Conservation (phyloP, 2,888 invertebrate genomes). For the Tubulanus polymorphus region DNA sequence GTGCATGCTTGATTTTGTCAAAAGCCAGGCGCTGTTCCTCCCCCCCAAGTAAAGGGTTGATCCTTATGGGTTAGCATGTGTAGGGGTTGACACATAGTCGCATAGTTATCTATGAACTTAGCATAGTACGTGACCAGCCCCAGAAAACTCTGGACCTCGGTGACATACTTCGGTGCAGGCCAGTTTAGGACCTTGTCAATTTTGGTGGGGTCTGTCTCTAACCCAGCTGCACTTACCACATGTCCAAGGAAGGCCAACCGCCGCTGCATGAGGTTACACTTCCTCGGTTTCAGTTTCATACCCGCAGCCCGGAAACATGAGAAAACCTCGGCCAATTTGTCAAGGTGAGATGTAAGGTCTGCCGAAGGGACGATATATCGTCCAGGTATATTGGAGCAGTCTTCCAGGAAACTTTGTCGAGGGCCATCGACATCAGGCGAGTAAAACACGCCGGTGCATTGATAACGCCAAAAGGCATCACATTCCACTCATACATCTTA, state of each 20-base stretch:
- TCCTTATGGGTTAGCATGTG: conserved; percentile 7
- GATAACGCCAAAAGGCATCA: conserved; percentile 23
- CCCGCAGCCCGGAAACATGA: background rate
- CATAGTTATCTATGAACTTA: background rate
- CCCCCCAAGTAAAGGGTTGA: conserved; percentile 4
- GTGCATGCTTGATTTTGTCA: conserved; percentile 3
- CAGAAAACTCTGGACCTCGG: background rate
- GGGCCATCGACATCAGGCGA: conserved; percentile 16
- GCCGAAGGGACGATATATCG: conserved; percentile 21
- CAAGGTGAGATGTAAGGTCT: conserved; percentile 12
- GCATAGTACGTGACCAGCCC: background rate
- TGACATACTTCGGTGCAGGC: background rate
- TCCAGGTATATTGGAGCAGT: conserved; percentile 23
- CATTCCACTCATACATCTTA: conserved; percentile 22
- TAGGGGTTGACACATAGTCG: conserved; percentile 7
- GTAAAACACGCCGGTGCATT: conserved; percentile 24
- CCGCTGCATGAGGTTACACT: conserved; percentile 7
- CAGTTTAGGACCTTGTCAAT: background rate
- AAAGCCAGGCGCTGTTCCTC: conserved; percentile 4
- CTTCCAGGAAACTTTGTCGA: conserved; percentile 16
- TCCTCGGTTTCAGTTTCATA: conserved; percentile 11
- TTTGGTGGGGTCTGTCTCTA: background rate
- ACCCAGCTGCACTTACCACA: conserved; percentile 1
- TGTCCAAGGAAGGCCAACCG: conserved; percentile 8
- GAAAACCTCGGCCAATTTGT: conserved; percentile 5